Percentiles rank a stretch among this genome's conserved stretches.
phyloP scores from a whole-genome alignment of 2,113 vertebrate species.

The Uria lomvia region DNA sequence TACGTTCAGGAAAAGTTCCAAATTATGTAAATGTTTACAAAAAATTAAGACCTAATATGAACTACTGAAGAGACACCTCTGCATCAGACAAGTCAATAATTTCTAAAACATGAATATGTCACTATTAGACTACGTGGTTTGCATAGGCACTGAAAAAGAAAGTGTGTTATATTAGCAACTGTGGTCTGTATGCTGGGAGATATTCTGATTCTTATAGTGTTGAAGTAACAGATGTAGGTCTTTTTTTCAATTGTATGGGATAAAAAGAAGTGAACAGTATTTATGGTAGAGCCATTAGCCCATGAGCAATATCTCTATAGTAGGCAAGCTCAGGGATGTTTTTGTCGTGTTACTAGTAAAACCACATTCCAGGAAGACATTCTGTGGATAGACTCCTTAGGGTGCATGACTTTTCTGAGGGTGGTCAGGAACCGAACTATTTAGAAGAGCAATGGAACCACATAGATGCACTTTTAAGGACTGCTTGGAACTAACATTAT shows the following conservation, averaged over 20 bases:
- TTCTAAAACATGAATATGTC: not conserved
- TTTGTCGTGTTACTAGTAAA: not conserved
- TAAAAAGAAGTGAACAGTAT: not conserved
- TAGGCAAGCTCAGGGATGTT: not conserved
- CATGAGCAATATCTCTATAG: not conserved
- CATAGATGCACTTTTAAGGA: not conserved
- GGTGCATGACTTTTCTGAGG: not conserved
- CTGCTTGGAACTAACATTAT: not conserved
- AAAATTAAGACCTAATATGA: not conserved
- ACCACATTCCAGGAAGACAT: not conserved
- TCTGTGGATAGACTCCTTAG: not conserved
- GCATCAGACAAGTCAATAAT: not conserved
- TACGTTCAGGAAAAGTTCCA: not conserved
- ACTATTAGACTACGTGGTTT: not conserved
- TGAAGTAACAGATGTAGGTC: not conserved
- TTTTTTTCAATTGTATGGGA: not conserved
- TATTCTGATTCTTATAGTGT: not conserved
- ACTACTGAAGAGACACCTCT: not conserved
- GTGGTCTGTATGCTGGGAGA: not conserved
- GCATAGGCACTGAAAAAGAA: not conserved
- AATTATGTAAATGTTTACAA: not conserved
- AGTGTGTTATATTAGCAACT: not conserved
- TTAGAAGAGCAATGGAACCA: not conserved
- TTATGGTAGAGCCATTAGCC: not conserved
- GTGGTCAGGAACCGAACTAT: not conserved